Conservation (phyloP, 2,113 vertebrate species). For the Odobenus rosmarus region DNA sequence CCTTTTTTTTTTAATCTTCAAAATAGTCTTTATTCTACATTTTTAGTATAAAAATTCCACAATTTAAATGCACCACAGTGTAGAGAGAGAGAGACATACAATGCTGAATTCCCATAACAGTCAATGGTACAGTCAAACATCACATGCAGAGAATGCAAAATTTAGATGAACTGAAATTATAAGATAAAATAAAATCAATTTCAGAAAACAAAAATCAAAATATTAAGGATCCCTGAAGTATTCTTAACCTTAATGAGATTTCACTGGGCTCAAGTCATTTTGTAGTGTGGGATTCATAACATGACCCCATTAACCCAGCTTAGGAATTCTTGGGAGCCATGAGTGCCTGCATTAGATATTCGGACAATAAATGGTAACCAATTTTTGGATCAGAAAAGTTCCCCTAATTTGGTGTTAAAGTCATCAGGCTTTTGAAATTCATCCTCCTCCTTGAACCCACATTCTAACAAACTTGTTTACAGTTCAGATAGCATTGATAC, state of each 20-base stretch:
- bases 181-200: slow-evolving; percentile 52
- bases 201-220: slow-evolving; percentile 83
- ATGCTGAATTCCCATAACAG: slow-evolving; percentile 83
- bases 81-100: slow-evolving; percentile 84
- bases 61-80: slow-evolving; percentile 89
- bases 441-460: neutral
- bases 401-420: slow-evolving; percentile 65
- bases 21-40: slow-evolving; percentile 89
- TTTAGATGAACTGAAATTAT: slow-evolving; percentile 84
- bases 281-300: neutral
- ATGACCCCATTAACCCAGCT: slow-evolving; percentile 47
- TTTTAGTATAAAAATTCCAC: slow-evolving; percentile 86
- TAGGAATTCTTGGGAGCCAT: slow-evolving; percentile 38
- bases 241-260: slow-evolving; percentile 71
- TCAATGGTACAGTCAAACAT: slow-evolving; percentile 80
- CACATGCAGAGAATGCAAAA: slow-evolving; percentile 77
- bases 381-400: slow-evolving; percentile 57
- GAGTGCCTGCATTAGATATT: neutral
- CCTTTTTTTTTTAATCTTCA: slow-evolving; percentile 81
- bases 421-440: slow-evolving; percentile 53
- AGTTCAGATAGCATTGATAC: slow-evolving; percentile 61
- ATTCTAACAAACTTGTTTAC: slow-evolving; percentile 63
- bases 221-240: slow-evolving; percentile 91
- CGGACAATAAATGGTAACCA: slow-evolving; percentile 8
- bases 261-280: neutral